Evolutionary conservation across 2,113 vertebrate species (phyloP), one percentile per base, ranked within the genome.

Genomic region (Seriola quinqueradiata): DNA sequence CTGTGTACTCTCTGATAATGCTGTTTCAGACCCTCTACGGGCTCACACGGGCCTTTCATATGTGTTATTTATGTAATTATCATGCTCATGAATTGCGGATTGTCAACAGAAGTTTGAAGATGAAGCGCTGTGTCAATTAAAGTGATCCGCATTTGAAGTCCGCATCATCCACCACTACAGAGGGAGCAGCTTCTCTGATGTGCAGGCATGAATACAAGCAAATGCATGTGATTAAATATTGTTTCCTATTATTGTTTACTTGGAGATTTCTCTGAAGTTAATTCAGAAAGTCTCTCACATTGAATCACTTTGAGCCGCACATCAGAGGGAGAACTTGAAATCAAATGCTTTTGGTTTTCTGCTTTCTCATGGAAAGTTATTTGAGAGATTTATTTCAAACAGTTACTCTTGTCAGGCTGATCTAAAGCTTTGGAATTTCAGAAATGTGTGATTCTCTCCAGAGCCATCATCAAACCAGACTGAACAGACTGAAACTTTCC

Each of bases 241-340:
- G 88, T 94, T 93, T 92, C 90, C 86, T 87, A 87, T 92, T 86
- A 92, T 94, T 94, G 90, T 94, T 94, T 94, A 92, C 89, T 85
- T 68, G 68, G 78, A 86, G 77, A 83, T 82, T 86, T 77, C 88
- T 93, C 86, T 91, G 89, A 90, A 90, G 89, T 94, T 94, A 89
- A 91, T 93, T 91, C 87, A 79, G 78, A 90, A 88, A 92, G 84
- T 90, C 81, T 89, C 90, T 91, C 86, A 78, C 86, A 86, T 72
- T 83, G 87, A 89, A 90, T 84, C 79, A 79, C 90, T 93, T 93
- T 92, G 92, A 92, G 90, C 78, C 48, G 46, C 77, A 90, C 90
- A 91, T 93, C 90, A 93, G 90, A 92, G 80, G 63, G 63, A 86
- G 63, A 90, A 81, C 81, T 85, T 90, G 85, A 81, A 90, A 93